Percentiles rank a stretch among this genome's conserved stretches.
phyloP scores from a whole-genome alignment of 2,797 vertebrate genomes.

The Sparidentex hasta region DNA sequence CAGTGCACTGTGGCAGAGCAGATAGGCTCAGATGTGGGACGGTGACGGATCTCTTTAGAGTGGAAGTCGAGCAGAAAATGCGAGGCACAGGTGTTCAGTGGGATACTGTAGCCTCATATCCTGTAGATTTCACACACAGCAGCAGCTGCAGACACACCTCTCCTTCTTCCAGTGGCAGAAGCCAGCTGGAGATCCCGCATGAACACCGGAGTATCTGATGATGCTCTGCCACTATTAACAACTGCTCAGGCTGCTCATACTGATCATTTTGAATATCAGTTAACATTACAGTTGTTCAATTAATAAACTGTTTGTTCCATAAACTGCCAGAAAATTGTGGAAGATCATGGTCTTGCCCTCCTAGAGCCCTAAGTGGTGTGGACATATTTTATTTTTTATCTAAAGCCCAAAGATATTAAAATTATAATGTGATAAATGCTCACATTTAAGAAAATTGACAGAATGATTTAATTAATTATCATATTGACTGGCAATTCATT shows the following conservation, averaged over 20 bases:
- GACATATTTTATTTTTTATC: neutral
- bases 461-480: neutral
- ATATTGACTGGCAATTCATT: neutral
- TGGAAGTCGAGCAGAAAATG: conserved; percentile 80
- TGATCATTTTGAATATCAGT: neutral
- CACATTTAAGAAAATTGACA: no score
- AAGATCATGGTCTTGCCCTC: neutral
- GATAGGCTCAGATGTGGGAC: conserved; percentile 66
- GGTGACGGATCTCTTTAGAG: conserved; percentile 81
- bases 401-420: neutral
- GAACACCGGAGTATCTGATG: conserved; percentile 44
- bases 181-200: conserved; percentile 74
- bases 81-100: conserved; percentile 84
- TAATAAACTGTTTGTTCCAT: neutral
- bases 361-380: neutral
- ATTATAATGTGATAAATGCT: neutral
- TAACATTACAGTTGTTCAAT: neutral
- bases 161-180: conserved; percentile 39
- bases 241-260: neutral
- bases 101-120: conserved; percentile 75
- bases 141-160: conserved; percentile 72
- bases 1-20: conserved; percentile 45
- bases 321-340: neutral
- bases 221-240: conserved; percentile 32
- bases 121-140: conserved; percentile 64